These are phyloP conservation scores for Nephila pilipes DNA, from an alignment of 1,140 invertebrate species.

Conservation along the genomic window DNA sequence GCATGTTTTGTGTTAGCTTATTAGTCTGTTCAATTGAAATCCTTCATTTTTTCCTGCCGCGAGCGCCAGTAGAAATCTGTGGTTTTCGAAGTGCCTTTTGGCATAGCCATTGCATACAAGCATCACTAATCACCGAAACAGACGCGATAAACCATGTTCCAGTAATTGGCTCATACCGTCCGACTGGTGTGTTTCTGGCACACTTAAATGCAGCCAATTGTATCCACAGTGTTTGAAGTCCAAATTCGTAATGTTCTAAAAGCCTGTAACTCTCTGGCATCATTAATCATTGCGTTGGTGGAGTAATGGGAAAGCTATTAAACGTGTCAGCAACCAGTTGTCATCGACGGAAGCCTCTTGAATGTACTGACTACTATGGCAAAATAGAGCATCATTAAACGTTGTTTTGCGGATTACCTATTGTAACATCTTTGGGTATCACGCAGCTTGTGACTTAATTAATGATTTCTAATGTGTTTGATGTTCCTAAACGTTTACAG, in stretches of 20 bases:
- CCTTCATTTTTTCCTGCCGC: too few relatives aligned
- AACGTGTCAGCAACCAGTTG: not conserved
- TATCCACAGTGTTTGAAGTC: not conserved
- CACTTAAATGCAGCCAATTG: slow-evolving; percentile 7
- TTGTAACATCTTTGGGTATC: not conserved
- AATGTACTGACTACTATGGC: not conserved
- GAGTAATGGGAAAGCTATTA: not conserved
- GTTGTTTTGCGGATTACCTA: not conserved
- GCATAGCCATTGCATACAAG: too few relatives aligned
- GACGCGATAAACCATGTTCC: not conserved
- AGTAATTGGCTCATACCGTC: not conserved
- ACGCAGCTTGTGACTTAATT: too few relatives aligned
- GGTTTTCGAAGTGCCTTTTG: not conserved
- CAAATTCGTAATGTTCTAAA: not conserved
- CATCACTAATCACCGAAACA: not conserved
- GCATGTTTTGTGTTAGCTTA: too few relatives aligned
- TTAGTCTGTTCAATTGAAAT: too few relatives aligned
- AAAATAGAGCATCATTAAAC: not conserved
- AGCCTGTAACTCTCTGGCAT: not conserved
- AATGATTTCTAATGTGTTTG: too few relatives aligned
- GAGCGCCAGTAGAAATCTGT: not conserved
- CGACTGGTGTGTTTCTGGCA: slow-evolving; percentile 3
- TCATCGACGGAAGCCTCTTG: not conserved
- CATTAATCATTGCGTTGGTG: not conserved
- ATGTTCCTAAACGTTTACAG: too few relatives aligned